A percentile compares a stretch with the other conserved stretches of the same genome.
phyloP scores from a whole-genome alignment of 2,113 vertebrate genomes.

The Clarias macrocephalus region DNA sequence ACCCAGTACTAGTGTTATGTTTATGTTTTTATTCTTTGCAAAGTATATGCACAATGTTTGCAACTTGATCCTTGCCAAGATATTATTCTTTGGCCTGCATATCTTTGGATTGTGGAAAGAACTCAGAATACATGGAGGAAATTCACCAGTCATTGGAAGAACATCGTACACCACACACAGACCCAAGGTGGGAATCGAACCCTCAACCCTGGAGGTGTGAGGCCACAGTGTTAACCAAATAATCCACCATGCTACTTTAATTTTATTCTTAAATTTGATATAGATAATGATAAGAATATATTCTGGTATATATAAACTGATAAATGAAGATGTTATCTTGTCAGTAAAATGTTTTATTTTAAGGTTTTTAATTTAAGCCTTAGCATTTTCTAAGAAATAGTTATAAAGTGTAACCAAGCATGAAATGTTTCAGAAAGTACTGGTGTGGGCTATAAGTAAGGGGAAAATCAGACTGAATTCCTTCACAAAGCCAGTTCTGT shows the following conservation, averaged over 20 bases:
- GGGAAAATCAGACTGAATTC: background rate
- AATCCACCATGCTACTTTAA: background rate
- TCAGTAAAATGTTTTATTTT: background rate
- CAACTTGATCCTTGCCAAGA: no score
- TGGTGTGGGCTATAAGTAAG: background rate
- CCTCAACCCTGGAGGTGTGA: no score
- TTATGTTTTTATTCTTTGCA: no score
- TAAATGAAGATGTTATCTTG: background rate
- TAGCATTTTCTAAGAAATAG: background rate
- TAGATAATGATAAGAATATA: background rate
- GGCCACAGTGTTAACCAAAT: no score
- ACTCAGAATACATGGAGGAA: no score
- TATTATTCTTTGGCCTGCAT: no score
- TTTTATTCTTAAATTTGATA: background rate
- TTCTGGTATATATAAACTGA: background rate
- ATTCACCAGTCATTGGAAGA: no score
- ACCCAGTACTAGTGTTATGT: no score
- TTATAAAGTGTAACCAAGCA: background rate
- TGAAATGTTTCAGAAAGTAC: background rate
- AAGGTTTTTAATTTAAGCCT: background rate
- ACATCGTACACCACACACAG: no score
- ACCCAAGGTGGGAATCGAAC: no score
- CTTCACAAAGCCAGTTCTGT: background rate
- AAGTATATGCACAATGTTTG: no score
- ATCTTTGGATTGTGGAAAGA: no score